Evolutionary conservation across 2,888 invertebrate genomes (phyloP), one percentile per base, ranked within the genome.

Genomic region (Anodontia alba): DNA sequence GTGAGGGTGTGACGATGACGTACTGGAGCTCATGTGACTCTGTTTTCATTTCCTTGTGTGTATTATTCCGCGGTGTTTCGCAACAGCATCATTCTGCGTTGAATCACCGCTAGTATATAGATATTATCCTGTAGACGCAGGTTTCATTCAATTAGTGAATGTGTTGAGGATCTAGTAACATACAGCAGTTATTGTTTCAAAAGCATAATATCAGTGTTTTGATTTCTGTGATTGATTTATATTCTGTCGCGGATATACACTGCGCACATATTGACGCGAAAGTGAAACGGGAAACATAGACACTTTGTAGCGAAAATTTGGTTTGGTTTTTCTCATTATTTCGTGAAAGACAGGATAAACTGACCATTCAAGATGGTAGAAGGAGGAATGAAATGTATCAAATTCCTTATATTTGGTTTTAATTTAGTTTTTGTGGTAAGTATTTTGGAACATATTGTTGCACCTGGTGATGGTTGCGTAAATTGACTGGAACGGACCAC

Each of bases 401-500:
- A 93, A 84, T 88, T 90, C 49, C 82, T 94, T 31, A 86, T 94
- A 8, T 93, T 94, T 87, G 84, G 86, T n/a, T 94, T 94, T 88
- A 94, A 94, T 84, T 83, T 94, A 12, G 77, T 94, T 43, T 94
- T 94, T 88, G 93, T 94, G 91, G 94, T 94, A 86, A 94, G 94
- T 93, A 87, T 79, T 57, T 8, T 1, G 12, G n/a, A n/a, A n/a
- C n/a, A n/a, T n/a, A n/a, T n/a, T n/a, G n/a, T n/a, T n/a, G n/a
- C n/a, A n/a, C n/a, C n/a, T n/a, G n/a, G n/a, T n/a, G n/a, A n/a
- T n/a, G n/a, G n/a, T n/a, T n/a, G n/a, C n/a, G n/a, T n/a, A n/a
- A n/a, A n/a, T n/a, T n/a, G n/a, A n/a, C n/a, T n/a, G n/a, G n/a
- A n/a, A n/a, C n/a, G n/a, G n/a, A n/a, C n/a, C n/a, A n/a, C n/a